Percentiles rank a stretch among this genome's conserved stretches.
Evolutionary conservation across 2,888 invertebrate genomes (phyloP).

Genomic region (Miltochrista miniata): DNA sequence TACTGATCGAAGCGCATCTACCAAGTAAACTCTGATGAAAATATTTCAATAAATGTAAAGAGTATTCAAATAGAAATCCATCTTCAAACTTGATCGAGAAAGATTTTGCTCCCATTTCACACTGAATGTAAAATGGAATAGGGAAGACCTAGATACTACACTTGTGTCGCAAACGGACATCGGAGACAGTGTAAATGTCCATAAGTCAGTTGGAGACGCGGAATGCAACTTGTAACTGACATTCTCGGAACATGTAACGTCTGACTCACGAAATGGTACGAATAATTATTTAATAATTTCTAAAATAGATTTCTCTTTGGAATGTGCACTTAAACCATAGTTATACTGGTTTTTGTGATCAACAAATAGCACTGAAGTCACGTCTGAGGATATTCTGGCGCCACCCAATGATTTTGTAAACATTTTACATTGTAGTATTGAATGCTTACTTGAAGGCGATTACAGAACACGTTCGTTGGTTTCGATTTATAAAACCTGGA

Average conservation of each 20-base stretch:
- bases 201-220: conserved; percentile 36
- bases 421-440: conserved; percentile 2
- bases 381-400: conserved; percentile 25
- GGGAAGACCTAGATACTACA: conserved; percentile 4
- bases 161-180: conserved; percentile 34
- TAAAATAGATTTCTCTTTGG: conserved; percentile 60
- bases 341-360: conserved; percentile 31
- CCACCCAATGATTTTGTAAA: conserved; percentile 2
- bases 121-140: conserved; percentile 8
- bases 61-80: background rate
- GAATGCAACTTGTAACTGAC: conserved; percentile 49
- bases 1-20: background rate
- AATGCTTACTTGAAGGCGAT: background rate
- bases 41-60: background rate
- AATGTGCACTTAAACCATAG: conserved; percentile 46
- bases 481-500: no score
- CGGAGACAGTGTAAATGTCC: conserved; percentile 34
- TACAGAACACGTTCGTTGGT: background rate
- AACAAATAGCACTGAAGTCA: conserved; percentile 25
- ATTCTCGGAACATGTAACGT: conserved; percentile 59
- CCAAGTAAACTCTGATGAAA: no score
- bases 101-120: background rate
- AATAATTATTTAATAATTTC: conserved; percentile 58
- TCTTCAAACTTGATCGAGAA: background rate
- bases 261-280: conserved; percentile 61